phyloP scores from a whole-genome alignment of 1,140 invertebrate genomes.

The Caenorhabditis brenneri region DNA sequence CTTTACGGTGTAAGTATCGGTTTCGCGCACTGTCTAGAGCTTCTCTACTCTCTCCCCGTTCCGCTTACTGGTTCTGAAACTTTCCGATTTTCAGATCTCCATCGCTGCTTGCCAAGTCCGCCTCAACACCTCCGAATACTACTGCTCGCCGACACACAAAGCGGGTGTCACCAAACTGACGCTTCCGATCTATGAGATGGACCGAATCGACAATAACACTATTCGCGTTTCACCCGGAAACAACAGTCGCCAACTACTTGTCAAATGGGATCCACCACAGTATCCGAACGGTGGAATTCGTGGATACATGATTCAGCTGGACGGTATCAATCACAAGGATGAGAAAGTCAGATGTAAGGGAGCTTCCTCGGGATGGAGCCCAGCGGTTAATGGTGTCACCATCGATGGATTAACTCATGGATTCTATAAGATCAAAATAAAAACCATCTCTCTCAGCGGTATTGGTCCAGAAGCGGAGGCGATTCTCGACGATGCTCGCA shows the following conservation, averaged over 20 bases:
- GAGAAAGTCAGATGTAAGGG: background rate
- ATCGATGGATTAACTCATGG: constrained; percentile 78
- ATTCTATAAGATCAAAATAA: constrained; percentile 81
- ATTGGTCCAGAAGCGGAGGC: too few relatives aligned
- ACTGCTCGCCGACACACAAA: constrained; percentile 46
- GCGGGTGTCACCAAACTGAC: background rate
- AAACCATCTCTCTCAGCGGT: too few relatives aligned
- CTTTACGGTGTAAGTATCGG: constrained; percentile 72
- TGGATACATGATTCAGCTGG: constrained; percentile 60
- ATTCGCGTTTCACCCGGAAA: constrained; percentile 54
- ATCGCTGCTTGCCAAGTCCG: constrained; percentile 46
- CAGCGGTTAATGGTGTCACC: constrained; percentile 53
- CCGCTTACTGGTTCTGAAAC: too few relatives aligned
- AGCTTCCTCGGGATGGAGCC: background rate
- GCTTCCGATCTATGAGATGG: background rate
- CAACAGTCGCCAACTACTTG: constrained; percentile 15
- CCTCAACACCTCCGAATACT: background rate
- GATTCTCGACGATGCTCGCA: too few relatives aligned
- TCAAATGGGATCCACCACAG: constrained; percentile 51
- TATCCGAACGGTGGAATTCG: constrained; percentile 64
- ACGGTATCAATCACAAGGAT: constrained; percentile 29
- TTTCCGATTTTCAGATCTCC: constrained; percentile 44
- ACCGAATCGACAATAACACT: constrained; percentile 59
- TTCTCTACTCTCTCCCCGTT: too few relatives aligned
- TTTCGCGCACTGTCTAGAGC: too few relatives aligned